Base-by-base conservation (phyloP, 2,797 vertebrate genomes). In the Hydrocynus forskahlii region DNA sequence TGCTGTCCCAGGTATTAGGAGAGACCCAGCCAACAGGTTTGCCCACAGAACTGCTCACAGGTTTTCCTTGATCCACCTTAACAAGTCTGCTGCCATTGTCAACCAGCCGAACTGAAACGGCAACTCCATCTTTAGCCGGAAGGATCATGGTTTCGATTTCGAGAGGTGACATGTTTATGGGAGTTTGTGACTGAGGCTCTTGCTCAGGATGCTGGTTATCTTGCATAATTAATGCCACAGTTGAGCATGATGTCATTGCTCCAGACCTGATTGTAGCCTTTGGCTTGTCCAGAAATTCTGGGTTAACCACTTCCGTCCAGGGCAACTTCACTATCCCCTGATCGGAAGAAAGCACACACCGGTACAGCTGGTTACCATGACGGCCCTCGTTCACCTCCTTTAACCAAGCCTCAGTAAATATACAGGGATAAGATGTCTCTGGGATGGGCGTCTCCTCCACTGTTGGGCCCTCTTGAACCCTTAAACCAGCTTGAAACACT, bases 341-440 rank as follows among this genome's bases (percentile, higher is more conserved):
- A 81, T 97, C 96, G 0, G 96, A 97, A 88, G 96, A 96, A 81
- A 99, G 95, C 87, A 99, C 90, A 88, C 96, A 98, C 45, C 85
- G 94, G 43, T 90, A 91, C 52, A 99, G 90, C 17, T 93, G 93
- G 3, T 87, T 86, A 8, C 95, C 90, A 0, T 91, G 90, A 12
- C 92, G 92, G 73, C 91, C 90, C 0, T 91, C 80, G 5, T 97
- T 98, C 88, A 97, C 83, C 29, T 95, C 94, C 81, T 91, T 93
- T 83, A 99, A 89, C 97, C 97, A 98, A 1, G 94, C 91, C 0
- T 93, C 90, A 7, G 96, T 97, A 88, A 99, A 99, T 84, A 98
- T 96, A 86, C 93, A 88, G 0, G 96, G 81, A 6, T 97, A 97
- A 54, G 96, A 91, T 0, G 95, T 94, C 88, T 95, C 95, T 0